Evolutionary conservation across 2,113 vertebrate genomes (phyloP), one percentile per base, ranked within the genome.

Genomic region (Glaucomys volans): DNA sequence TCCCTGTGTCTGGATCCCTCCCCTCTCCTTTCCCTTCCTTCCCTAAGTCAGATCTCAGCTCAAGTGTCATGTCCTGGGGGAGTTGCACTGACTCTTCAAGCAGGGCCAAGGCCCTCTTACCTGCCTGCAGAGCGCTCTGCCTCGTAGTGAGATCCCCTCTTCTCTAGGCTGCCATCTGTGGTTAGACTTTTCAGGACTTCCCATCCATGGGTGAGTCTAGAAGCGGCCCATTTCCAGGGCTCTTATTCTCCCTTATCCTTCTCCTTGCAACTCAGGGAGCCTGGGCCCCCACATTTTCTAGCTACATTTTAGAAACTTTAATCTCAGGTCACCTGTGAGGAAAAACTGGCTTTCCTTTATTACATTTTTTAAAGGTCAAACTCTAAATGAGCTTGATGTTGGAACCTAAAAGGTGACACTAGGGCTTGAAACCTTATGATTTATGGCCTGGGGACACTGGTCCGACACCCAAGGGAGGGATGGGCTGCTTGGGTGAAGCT

Each of bases 271-370:
- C 52, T 91, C 26, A 5, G 30, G 40, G 81, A 85, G 32, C 3
- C 54, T 82, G 28, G 22, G 20, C 28, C 17, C 71, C 26, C 7
- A 30, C 8, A n/a, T 87, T 87, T 91, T 86, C 35, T 40, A 84
- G 77, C 26, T 90, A 37, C 22, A 22, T 69, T 97, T 91, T 94
- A 66, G 69, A 90, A 95, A 76, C 44, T 91, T 92, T 87, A 93
- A 93, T 90, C 50, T 42, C 44, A 82, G 75, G 32, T 84, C 71
- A 92, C 20, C 95, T 85, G n/a, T 57, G 37, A 90, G 80, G 18
- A 64, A 91, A 95, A 87, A 77, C 37, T 42, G 64, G 18, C 80
- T 44, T 93, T 93, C 20, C 35, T 26, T 75, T 91, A 37, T 94
- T 64, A 26, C 91, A 87, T 67, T 72, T 71, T 37, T 26, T 62